phyloP scores from a whole-genome alignment of 2,113 vertebrate genomes.

The Elephantulus edwardii region DNA sequence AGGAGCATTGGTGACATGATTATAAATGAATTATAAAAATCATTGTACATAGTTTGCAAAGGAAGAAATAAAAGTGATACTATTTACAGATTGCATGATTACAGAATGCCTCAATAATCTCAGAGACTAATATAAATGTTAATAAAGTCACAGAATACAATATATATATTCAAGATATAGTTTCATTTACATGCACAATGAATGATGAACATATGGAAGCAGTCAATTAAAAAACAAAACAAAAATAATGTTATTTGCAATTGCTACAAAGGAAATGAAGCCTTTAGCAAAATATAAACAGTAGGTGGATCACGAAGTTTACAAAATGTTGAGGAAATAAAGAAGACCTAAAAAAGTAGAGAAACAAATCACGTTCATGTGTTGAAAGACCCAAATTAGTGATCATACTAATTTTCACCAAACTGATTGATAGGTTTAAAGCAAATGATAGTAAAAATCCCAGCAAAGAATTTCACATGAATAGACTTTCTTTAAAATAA shows the following conservation, averaged over 20 bases:
- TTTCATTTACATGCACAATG: not conserved
- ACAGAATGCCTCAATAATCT: not conserved
- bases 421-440: constrained; percentile 24
- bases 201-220: not conserved
- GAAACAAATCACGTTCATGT: not conserved
- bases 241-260: not conserved
- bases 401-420: not conserved
- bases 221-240: not conserved
- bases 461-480: not conserved
- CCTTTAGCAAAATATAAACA: not conserved
- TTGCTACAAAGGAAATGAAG: not conserved
- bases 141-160: constrained; percentile 30
- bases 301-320: not conserved
- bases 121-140: not conserved
- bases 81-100: not conserved
- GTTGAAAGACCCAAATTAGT: not conserved
- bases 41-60: not conserved
- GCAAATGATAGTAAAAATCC: not conserved
- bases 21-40: not conserved
- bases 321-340: constrained; percentile 12
- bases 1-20: not conserved
- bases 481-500: no score
- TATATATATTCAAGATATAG: not conserved
- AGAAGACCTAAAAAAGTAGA: not conserved
- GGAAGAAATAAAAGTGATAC: not conserved